phyloP scores from a whole-genome alignment of 92 coral and sea anemone genomes.

The Zoanthus sansibaricus region DNA sequence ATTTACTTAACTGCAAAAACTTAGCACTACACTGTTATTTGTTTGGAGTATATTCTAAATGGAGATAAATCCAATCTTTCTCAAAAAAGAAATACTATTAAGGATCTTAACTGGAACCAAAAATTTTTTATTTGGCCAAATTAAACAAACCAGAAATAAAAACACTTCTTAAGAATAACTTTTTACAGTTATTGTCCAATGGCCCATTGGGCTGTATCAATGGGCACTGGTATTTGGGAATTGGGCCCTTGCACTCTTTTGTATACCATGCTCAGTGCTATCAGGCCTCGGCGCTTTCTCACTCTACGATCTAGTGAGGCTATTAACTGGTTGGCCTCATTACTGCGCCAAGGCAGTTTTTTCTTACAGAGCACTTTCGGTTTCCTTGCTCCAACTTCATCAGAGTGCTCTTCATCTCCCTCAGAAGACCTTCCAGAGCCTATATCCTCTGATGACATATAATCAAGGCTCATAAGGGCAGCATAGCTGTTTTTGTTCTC shows the following conservation, averaged over 20 bases:
- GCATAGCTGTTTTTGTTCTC: neutral
- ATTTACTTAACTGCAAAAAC: no score
- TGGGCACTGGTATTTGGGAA: neutral
- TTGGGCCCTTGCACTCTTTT: neutral
- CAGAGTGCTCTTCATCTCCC: neutral
- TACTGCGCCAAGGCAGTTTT: slow-evolving; percentile 20
- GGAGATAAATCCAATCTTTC: no score
- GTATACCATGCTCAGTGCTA: neutral
- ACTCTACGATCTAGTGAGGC: slow-evolving; percentile 1
- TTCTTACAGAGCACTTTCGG: slow-evolving; percentile 5
- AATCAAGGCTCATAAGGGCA: neutral
- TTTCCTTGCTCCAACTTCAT: neutral
- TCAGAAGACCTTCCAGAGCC: neutral
- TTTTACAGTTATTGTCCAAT: slow-evolving; percentile 3
- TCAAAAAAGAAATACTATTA: slow-evolving; percentile 10
- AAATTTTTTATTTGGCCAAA: neutral
- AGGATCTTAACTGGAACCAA: slow-evolving; percentile 17
- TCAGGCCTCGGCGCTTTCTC: neutral
- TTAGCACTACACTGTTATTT: no score
- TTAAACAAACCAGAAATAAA: slow-evolving; percentile 4
- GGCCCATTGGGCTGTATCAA: slow-evolving; percentile 4
- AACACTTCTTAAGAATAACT: neutral
- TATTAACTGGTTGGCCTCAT: slow-evolving; percentile 14
- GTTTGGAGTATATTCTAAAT: no score
- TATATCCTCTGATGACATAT: slow-evolving; percentile 8